These are phyloP conservation scores for Xestoiulus laeticollis DNA, from an alignment of 2,888 invertebrate genomes.

Conservation along the genomic window DNA sequence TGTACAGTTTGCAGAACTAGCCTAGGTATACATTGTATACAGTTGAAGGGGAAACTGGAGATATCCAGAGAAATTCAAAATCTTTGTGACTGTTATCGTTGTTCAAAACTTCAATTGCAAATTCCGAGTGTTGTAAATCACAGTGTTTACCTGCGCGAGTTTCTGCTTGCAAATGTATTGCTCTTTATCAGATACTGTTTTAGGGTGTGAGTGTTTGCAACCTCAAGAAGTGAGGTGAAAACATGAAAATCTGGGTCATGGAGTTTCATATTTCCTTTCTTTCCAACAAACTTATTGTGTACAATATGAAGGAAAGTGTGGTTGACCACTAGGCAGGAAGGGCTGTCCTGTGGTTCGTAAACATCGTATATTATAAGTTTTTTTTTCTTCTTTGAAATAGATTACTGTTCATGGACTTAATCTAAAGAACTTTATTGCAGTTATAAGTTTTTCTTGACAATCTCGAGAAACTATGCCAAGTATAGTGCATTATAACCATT, in stretches of 20 bases:
- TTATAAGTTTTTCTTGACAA: too few species aligned
- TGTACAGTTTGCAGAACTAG: neutral
- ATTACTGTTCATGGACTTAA: too few species aligned
- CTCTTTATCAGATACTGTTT: conserved; percentile 12
- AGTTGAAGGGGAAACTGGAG: neutral
- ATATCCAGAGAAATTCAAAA: neutral
- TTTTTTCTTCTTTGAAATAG: neutral
- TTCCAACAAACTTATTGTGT: neutral
- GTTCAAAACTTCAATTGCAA: neutral
- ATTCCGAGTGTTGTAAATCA: neutral
- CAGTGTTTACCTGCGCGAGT: neutral
- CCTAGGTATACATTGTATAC: neutral
- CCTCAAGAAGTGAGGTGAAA: neutral
- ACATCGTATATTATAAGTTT: neutral
- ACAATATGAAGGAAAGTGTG: neutral
- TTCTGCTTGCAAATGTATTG: neutral
- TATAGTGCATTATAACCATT: too few species aligned
- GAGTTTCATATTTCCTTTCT: neutral
- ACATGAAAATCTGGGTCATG: conserved; percentile 19
- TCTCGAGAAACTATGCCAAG: neutral
- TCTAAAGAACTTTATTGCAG: too few species aligned
- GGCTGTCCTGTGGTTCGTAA: neutral
- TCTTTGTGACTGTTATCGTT: neutral
- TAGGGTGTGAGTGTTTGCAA: neutral
- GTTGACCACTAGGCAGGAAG: neutral